Conservation (phyloP, 2,113 vertebrate species). For the Archilochus colubris region DNA sequence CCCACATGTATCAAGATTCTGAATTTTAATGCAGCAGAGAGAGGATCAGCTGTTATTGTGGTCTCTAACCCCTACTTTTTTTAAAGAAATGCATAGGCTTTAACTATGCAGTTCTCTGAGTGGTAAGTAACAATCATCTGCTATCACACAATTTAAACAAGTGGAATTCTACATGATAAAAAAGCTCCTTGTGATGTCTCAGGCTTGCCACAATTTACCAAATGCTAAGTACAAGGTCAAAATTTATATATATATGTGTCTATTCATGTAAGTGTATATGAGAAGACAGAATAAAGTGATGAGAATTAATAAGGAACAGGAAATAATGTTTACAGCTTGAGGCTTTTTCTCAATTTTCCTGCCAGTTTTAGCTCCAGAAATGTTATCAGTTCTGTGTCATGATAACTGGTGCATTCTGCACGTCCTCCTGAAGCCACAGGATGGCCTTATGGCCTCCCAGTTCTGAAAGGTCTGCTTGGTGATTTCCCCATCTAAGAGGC, state of each 20-base stretch:
- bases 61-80: constrained; percentile 19
- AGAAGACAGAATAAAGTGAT: background rate
- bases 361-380: background rate
- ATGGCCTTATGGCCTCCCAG: background rate
- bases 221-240: background rate
- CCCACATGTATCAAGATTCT: background rate
- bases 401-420: background rate
- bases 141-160: background rate
- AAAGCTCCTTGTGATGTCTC: background rate
- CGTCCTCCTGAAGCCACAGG: background rate
- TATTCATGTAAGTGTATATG: background rate
- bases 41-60: constrained; percentile 27
- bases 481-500: background rate
- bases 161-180: background rate
- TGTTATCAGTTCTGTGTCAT: background rate
- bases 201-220: background rate
- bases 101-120: background rate
- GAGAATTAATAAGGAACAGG: background rate
- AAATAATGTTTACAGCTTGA: background rate
- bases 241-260: background rate
- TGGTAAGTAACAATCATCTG: background rate
- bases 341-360: background rate
- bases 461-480: background rate
- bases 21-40: constrained; percentile 25
- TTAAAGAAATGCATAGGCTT: constrained; percentile 16